Evolutionary conservation across 2,888 invertebrate genomes (phyloP), one percentile per base, ranked within the genome.

Genomic region (Pheosia tremula): DNA sequence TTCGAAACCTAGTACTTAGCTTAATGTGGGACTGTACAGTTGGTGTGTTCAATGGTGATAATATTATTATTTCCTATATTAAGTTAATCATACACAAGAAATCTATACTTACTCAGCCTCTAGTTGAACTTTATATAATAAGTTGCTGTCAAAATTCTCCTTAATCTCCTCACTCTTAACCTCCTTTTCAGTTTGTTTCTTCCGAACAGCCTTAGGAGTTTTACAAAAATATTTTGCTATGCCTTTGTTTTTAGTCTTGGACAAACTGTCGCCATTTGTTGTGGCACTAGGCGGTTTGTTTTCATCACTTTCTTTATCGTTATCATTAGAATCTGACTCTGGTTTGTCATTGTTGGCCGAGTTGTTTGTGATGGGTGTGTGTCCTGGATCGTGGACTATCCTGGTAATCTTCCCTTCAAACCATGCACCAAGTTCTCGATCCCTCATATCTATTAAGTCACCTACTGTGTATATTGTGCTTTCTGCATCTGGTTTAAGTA

Each of bases 361-460:
- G 39, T 36, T 38, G 11, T n/a, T 13, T 11, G 43, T 54, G 1
- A 53, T 50, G 13, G 49, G 60, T 9, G 13, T 7, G 37, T 60
- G 41, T 57, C 67, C 58, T 4, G 90, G 89, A 58, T 92, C 85
- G 43, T 83, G 79, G 0, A 94, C 91, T 69, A 96, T 95, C 71
- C 93, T 90, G 2, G 90, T 71, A 67, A 96, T 93, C 78, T 93
- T 94, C 0, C 95, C 96, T 87, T 97, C 97, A 84, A 95, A 95
- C 97, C 97, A 97, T 8, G 96, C 95, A 7, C 97, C 96, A 75
- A 94, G 89, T 58, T 93, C 90, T n/a, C 83, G 79, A 75, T 96
- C 95, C 62, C 94, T 90, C 58, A 95, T 94, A 84, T 97, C 97
- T 61, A 97, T 88, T 0, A 95, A 83, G 82, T 97, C 97, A 37